Conservation (phyloP, 1,140 invertebrate genomes). For the Leptinotarsa lineolata region DNA sequence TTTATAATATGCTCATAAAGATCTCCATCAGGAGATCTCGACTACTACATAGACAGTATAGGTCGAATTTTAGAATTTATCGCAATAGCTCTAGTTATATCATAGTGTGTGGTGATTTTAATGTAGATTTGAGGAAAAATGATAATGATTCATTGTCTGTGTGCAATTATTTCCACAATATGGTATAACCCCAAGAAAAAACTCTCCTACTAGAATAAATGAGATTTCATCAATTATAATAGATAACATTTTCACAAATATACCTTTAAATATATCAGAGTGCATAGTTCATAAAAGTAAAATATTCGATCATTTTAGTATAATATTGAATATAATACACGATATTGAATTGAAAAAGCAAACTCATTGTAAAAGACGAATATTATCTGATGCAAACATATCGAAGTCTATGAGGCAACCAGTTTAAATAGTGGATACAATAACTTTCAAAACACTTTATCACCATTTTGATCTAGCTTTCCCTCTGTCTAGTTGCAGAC, state of each 20-base stretch:
- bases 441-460: neutral
- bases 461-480: slow-evolving; percentile 13
- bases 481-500: slow-evolving; percentile 9
- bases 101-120: no score
- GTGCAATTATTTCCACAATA: neutral
- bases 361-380: no score
- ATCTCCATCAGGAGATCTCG: no score
- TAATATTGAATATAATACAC: neutral
- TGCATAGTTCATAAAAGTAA: slow-evolving; percentile 2
- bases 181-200: no score
- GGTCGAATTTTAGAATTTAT: slow-evolving; percentile 11
- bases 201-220: neutral
- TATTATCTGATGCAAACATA: neutral
- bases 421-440: neutral
- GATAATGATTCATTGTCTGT: neutral
- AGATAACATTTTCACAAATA: no score
- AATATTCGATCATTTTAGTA: slow-evolving; percentile 10
- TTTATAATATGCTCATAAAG: neutral
- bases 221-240: no score
- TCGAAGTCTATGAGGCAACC: slow-evolving; percentile 1
- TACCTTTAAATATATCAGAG: no score
- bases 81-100: neutral
- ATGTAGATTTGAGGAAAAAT: neutral
- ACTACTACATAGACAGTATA: slow-evolving; percentile 14
- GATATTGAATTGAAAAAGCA: no score